These are phyloP conservation scores for Eurosta solidaginis DNA, from an alignment of 1,140 invertebrate species.

Conservation along the genomic window DNA sequence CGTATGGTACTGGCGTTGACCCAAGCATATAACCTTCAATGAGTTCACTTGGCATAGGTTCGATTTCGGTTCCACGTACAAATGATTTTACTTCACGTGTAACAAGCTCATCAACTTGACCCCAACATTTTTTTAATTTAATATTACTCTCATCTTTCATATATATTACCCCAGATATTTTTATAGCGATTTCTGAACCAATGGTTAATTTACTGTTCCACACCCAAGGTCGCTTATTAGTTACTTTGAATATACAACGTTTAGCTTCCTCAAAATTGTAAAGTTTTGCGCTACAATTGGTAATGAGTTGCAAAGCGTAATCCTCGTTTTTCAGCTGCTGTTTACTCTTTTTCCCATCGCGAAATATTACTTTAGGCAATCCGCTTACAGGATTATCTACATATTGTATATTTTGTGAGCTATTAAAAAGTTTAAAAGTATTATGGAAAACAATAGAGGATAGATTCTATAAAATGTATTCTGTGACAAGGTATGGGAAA, in stretches of 20 bases:
- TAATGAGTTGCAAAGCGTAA: slow-evolving; percentile 43
- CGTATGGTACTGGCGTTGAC: slow-evolving; percentile 51
- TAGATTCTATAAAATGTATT: too few species aligned
- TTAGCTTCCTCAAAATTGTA: slow-evolving; percentile 50
- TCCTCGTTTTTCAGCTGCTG: slow-evolving; percentile 46
- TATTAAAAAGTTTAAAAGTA: background rate
- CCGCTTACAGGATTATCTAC: slow-evolving; percentile 43
- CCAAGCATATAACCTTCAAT: slow-evolving; percentile 56
- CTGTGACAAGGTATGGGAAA: too few species aligned
- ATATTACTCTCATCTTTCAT: slow-evolving; percentile 50
- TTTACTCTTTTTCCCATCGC: slow-evolving; percentile 23
- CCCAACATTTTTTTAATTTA: slow-evolving; percentile 49
- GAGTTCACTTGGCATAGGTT: slow-evolving; percentile 43
- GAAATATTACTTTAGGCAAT: slow-evolving; percentile 44
- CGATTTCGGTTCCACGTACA: slow-evolving; percentile 45
- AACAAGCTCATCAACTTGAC: slow-evolving; percentile 41
- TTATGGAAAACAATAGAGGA: background rate
- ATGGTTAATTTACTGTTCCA: slow-evolving; percentile 49
- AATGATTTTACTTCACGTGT: slow-evolving; percentile 43
- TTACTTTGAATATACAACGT: slow-evolving; percentile 38
- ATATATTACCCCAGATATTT: slow-evolving; percentile 49
- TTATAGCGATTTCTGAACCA: slow-evolving; percentile 44
- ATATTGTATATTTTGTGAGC: slow-evolving; percentile 46
- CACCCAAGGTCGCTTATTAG: slow-evolving; percentile 46
- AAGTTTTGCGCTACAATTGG: slow-evolving; percentile 45